Evolutionary conservation across 2,113 vertebrate species (phyloP).

Genomic region (Calcarius ornatus): DNA sequence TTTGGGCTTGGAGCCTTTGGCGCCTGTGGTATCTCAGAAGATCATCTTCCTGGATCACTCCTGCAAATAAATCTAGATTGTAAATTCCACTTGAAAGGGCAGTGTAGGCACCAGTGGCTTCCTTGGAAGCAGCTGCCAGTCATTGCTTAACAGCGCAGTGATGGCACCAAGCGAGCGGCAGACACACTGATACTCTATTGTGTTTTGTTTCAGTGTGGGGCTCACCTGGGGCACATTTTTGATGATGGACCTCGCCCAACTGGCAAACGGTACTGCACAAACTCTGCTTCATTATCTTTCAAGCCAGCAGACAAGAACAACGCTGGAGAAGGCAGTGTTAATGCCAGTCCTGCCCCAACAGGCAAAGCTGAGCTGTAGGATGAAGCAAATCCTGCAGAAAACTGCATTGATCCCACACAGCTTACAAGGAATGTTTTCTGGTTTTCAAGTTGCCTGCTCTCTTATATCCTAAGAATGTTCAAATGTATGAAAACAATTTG

Average conservation of each 20-base stretch:
- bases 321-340: not conserved
- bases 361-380: constrained; percentile 73
- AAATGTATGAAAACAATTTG: constrained; percentile 60
- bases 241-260: constrained; percentile 94
- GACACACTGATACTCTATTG: not conserved
- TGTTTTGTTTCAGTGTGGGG: constrained; percentile 88
- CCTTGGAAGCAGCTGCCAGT: not conserved
- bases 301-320: constrained; percentile 55
- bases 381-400: not conserved
- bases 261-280: constrained; percentile 95
- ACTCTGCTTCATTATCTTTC: constrained; percentile 89
- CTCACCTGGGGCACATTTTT: constrained; percentile 95
- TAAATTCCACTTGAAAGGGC: not conserved
- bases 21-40: not conserved
- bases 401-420: constrained; percentile 34
- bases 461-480: constrained; percentile 68
- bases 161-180: not conserved
- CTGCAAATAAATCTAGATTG: not conserved
- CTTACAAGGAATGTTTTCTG: constrained; percentile 46
- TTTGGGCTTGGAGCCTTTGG: not conserved
- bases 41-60: not conserved
- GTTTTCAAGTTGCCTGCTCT: constrained; percentile 44
- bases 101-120: not conserved
- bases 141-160: not conserved
- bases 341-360: constrained; percentile 11